phyloP scores from a whole-genome alignment of 2,113 vertebrate genomes.

The Rousettus leschenaultii region DNA sequence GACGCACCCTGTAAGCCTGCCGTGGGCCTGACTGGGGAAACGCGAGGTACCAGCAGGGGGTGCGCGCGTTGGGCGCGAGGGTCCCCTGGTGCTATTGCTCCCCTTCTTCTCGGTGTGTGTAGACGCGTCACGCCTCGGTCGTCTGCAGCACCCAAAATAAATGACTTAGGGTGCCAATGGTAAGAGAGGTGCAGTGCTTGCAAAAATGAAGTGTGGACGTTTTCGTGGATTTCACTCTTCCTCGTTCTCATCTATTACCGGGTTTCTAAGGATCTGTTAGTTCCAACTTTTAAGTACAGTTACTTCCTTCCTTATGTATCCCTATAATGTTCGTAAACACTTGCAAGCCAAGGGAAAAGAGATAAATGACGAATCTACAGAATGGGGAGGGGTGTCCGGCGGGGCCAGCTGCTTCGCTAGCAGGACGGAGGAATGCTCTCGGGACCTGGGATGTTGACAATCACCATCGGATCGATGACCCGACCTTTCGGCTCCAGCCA shows the following conservation, averaged over 20 bases:
- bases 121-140: neutral
- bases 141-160: neutral
- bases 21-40: neutral
- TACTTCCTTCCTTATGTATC: neutral
- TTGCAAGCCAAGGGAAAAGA: neutral
- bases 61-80: neutral
- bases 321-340: neutral
- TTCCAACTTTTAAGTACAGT: neutral
- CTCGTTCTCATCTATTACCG: neutral
- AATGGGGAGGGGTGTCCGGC: neutral
- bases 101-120: accelerated
- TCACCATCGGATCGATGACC: neutral
- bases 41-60: neutral
- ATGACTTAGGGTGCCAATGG: neutral
- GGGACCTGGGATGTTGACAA: accelerated
- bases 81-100: accelerated
- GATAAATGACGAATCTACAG: neutral
- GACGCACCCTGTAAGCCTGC: accelerated
- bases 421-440: accelerated
- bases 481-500: neutral
- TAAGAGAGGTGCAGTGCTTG: neutral
- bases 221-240: neutral
- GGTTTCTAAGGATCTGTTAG: neutral
- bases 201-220: neutral
- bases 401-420: neutral